Base-by-base conservation (phyloP, 2,113 vertebrate genomes). In the Orcinus orca region DNA sequence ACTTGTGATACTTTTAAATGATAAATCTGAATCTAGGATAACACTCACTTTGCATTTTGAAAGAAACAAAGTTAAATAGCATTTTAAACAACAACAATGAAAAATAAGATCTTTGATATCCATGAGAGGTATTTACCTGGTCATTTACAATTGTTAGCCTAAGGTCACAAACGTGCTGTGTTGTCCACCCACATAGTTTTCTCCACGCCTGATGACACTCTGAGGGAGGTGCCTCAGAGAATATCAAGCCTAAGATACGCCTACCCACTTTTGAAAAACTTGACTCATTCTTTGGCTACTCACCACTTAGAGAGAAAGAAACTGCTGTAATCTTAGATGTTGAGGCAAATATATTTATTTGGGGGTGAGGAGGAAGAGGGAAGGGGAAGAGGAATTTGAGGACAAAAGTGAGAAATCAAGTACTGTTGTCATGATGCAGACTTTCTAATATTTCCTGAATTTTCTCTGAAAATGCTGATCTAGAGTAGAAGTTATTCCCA, bases 271-370 rank as follows among this genome's bases (percentile, higher is more conserved):
- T 77, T 53, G 29, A 58, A 87, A 44, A 53, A 15, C 77, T 93
- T 97, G 83, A 95, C 62, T 96, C 94, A 82, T 82, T 68, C 23
- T 86, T 90, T 94, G 83, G 15, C 83, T 85, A 33, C n/a, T 68
- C 47, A 96, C 55, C 20, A 67, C 58, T 84, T 92, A 93, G 47
- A 80, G 12, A 67, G 53, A 70, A 93, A 79, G 38, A 93, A 85
- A 81, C 23, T 73, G 6, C 18, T 88, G 5, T 91, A 93, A 88
- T 73, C 41, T 81, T 82, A 90, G 50, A 86, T 31, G 47, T 65
- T 73, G 93, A 82, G 15, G 17, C 23, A 90, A 84, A 73, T 67
- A 47, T 26, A 31, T 65, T 71, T 47, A 74, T 87, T 60, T 82
- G 10, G 23, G 14, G 14, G 36, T 10, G 12, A 14, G 26, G 12